Base-by-base conservation (phyloP, 2,888 invertebrate genomes). In the Rhabditoides inermis region DNA sequence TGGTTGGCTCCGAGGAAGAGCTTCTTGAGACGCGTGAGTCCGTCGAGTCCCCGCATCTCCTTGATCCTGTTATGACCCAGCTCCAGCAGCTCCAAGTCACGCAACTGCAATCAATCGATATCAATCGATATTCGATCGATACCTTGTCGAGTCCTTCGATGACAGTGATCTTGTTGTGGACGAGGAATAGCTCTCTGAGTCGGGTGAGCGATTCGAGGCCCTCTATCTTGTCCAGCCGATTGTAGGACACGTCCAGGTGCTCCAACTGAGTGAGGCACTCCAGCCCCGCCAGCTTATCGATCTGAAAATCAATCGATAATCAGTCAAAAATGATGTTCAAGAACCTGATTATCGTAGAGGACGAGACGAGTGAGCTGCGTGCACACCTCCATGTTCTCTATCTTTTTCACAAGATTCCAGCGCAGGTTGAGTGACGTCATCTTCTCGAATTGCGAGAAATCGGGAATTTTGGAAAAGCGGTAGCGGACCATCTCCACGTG, bases 1-100 rank as follows among this genome's bases (percentile, higher is more conserved):
- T 94, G 95, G 79, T 98, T 98, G 78, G 94, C 94, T 1, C 94
- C 94, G 49, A 95, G 79, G 78, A 86, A 95, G 2, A 95, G 80
- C 65, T 55, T 51, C 44, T 56, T 53, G 45, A 65, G 45, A 2
- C 55, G 48, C n/a, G 1, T 30, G 25, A 60, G 30, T 22, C 52
- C 45, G 1, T 48, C 50, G 10, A 65, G 30, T 41, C 60, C 59
- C 27, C 61, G 48, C 18, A 69, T 67, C 51, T 55, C 60, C 30
- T 88, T 82, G 65, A 92, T 84, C 77, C 75, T 87, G 77, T 98
- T 98, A 68, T 92, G 90, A 0, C 95, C 98, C 50, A 98, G 79
- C 77, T 98, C 98, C 10, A 98, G 79, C 77, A 88, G 82, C 41
- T 85, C 86, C 44, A 98, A 79, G 52, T 86, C 84, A 0, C 83